Percentiles rank a stretch among this genome's conserved stretches.
Conservation (phyloP, 1,140 invertebrate species). For the Heliconius himera region DNA sequence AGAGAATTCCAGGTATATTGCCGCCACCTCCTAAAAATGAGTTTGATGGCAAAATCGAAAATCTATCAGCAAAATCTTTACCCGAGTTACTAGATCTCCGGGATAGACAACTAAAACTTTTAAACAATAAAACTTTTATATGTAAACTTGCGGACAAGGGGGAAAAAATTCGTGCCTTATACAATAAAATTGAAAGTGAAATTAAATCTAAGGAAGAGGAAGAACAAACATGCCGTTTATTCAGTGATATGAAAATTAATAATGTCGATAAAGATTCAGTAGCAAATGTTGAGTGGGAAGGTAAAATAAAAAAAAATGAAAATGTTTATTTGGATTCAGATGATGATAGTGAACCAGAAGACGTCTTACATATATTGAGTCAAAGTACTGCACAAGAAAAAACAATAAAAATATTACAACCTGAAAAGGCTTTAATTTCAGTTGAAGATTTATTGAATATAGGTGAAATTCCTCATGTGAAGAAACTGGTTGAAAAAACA, state of each 20-base stretch:
- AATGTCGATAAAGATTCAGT: constrained; percentile 81
- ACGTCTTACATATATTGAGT: constrained; percentile 86
- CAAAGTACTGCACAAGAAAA: constrained; percentile 83
- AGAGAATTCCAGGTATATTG: constrained; percentile 62
- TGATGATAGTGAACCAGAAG: constrained; percentile 84
- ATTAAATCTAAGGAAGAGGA: constrained; percentile 82
- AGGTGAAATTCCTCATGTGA: constrained; percentile 81
- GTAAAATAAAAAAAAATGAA: constrained; percentile 72
- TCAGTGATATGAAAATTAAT: constrained; percentile 84
- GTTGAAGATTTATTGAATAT: constrained; percentile 84
- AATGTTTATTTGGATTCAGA: constrained; percentile 83
- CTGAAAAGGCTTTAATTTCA: constrained; percentile 83
- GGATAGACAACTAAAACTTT: constrained; percentile 65
- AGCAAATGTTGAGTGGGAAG: constrained; percentile 86
- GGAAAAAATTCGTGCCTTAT: constrained; percentile 83
- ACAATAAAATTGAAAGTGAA: constrained; percentile 82
- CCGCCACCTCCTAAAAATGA: constrained; percentile 67
- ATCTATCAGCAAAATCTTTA: constrained; percentile 61
- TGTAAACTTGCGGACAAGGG: constrained; percentile 86
- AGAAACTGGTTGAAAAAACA: constrained; percentile 84
- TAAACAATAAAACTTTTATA: constrained; percentile 72
- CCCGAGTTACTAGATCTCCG: constrained; percentile 63
- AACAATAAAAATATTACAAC: constrained; percentile 80
- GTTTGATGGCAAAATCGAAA: constrained; percentile 69
- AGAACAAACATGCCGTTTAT: constrained; percentile 82